phyloP scores from a whole-genome alignment of 2,113 vertebrate genomes.

The Aphyosemion australe region DNA sequence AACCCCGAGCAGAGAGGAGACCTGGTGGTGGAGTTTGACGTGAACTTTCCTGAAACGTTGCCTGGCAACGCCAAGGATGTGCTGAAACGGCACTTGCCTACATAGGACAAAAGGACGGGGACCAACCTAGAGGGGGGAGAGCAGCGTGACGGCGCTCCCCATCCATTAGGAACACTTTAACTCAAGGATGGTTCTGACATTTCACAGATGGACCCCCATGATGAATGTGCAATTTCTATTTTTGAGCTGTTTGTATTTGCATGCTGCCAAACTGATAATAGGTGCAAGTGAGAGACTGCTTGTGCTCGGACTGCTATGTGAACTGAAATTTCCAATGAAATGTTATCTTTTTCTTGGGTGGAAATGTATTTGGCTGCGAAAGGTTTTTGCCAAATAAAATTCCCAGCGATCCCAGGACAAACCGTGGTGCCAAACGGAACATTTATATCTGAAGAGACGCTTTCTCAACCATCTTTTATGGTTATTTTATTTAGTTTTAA shows the following conservation, averaged over 20 bases:
- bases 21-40: constrained; percentile 97
- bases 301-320: constrained; percentile 54
- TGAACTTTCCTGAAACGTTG: constrained; percentile 92
- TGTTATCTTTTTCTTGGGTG: constrained; percentile 25
- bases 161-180: constrained; percentile 6
- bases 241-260: constrained; percentile 72
- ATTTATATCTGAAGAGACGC: constrained; percentile 1
- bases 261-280: constrained; percentile 68
- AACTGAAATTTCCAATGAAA: background rate
- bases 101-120: constrained; percentile 71
- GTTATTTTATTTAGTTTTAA: constrained; percentile 15
- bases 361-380: constrained; percentile 12
- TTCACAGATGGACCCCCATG: constrained; percentile 56
- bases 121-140: constrained; percentile 10
- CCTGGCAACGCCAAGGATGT: constrained; percentile 93
- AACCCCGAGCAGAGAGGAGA: constrained; percentile 95
- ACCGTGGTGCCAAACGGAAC: constrained; percentile 32
- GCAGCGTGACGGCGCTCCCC: constrained; percentile 14
- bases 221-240: constrained; percentile 79
- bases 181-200: constrained; percentile 30
- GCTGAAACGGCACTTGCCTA: constrained; percentile 93
- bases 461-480: constrained; percentile 8
- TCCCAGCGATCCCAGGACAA: constrained; percentile 1
- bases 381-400: background rate
- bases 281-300: constrained; percentile 57